A percentile compares a stretch with the other conserved stretches of the same genome.
Evolutionary conservation across 2,113 vertebrate genomes (phyloP).

Genomic region (Onychostruthus taczanowskii): DNA sequence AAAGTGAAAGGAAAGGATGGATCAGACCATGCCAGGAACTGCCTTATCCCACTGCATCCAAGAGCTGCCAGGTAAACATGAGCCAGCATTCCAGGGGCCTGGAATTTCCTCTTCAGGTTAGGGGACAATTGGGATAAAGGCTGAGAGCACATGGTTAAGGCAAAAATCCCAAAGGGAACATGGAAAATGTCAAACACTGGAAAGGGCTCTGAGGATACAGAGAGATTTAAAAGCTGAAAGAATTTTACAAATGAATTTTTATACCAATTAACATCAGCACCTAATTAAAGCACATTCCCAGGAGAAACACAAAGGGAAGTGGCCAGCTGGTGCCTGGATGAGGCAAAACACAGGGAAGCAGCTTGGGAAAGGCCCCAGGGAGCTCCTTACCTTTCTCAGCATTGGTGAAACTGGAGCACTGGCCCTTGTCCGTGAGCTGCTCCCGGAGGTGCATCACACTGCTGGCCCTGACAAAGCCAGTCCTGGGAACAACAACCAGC

Average conservation of each 20-base stretch:
- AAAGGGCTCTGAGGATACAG: background rate
- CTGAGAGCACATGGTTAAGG: background rate
- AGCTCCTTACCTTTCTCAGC: slow-evolving; percentile 82
- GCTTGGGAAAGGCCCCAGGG: background rate
- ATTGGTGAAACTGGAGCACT: slow-evolving; percentile 83
- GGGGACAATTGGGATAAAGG: background rate
- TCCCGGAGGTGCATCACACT: slow-evolving; percentile 86
- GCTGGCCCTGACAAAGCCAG: slow-evolving; percentile 78
- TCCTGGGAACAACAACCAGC: slow-evolving; percentile 57
- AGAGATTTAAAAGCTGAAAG: background rate
- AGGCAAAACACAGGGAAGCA: background rate
- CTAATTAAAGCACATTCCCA: background rate
- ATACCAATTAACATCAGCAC: background rate
- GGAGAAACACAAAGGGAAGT: background rate
- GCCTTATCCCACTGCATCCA: background rate
- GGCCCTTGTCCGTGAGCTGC: slow-evolving; percentile 81
- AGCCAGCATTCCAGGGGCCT: background rate
- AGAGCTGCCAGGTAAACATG: background rate
- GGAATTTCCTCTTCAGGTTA: background rate
- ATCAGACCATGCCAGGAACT: background rate
- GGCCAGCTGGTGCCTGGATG: background rate
- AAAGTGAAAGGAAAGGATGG: background rate
- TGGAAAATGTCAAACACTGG: background rate
- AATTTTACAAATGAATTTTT: background rate
- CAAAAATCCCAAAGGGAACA: background rate